Percentiles rank a stretch among this genome's conserved stretches.
Evolutionary conservation across 1,140 invertebrate genomes (phyloP).

Genomic region (Cyrtorhinus lividipennis): DNA sequence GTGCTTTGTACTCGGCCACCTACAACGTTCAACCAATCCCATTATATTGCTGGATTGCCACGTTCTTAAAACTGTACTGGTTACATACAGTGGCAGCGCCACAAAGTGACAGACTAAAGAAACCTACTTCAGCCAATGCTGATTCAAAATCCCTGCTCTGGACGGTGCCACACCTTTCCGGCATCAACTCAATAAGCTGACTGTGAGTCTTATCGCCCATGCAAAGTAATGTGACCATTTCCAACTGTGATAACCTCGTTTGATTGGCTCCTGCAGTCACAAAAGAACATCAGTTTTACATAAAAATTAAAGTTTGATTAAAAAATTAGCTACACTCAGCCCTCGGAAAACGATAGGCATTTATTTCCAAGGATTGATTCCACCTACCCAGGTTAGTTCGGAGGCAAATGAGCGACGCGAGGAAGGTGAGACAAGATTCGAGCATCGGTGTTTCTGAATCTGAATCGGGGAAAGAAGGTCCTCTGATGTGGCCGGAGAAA

Average conservation of each 20-base stretch:
- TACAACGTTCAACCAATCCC: too few species aligned
- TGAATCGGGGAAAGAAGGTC: slow-evolving; percentile 37
- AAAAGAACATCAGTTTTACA: slow-evolving; percentile 13
- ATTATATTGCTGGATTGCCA: too few species aligned
- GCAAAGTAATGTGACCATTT: slow-evolving; percentile 84
- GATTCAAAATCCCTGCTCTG: slow-evolving; percentile 81
- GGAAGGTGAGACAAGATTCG: slow-evolving; percentile 79
- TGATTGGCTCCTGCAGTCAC: slow-evolving; percentile 44
- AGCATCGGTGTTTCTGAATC: slow-evolving; percentile 79
- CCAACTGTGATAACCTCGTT: slow-evolving; percentile 59
- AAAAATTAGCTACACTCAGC: too few species aligned
- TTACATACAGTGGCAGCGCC: too few species aligned
- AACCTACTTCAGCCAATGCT: slow-evolving; percentile 60
- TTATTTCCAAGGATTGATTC: too few species aligned
- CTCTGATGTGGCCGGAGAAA: slow-evolving; percentile 43
- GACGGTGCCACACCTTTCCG: slow-evolving; percentile 80
- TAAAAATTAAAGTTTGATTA: slow-evolving; percentile 6
- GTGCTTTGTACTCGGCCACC: slow-evolving; percentile 62
- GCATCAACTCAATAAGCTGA: slow-evolving; percentile 87
- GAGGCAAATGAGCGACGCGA: slow-evolving; percentile 78
- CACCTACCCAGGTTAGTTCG: slow-evolving; percentile 68
- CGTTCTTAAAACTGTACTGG: too few species aligned
- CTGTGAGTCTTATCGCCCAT: slow-evolving; percentile 91
- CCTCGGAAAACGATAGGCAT: too few species aligned
- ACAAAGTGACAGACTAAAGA: too few species aligned